Evolutionary conservation across 2,888 invertebrate species (phyloP), one percentile per base, ranked within the genome.

Genomic region (Chymomyza caudatula): DNA sequence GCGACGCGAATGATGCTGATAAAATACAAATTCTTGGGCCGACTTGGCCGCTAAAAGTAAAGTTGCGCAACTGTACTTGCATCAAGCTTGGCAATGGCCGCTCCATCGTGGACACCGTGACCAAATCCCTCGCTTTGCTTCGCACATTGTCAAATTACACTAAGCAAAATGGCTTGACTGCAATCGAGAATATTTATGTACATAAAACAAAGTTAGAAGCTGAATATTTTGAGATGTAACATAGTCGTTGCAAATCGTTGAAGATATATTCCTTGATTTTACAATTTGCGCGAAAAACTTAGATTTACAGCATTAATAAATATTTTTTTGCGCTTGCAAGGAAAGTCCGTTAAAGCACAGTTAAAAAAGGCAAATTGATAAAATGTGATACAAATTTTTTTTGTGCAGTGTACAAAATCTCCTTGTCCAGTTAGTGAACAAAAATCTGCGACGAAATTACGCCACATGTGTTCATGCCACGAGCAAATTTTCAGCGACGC

Each of bases 401-500:
- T n/a, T n/a, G n/a, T 22, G 19, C 69, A 77, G 83, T 83, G 87
- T 71, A 85, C 22, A 61, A 70, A 85, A 75, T 85, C 80, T 80
- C 64, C 80, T 81, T 87, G 86, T 79, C 86, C 87, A 81, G 86
- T 80, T 86, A 78, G 83, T 73, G 86, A 78, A 78, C 78, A 73
- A 85, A 82, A 86, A 85, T 82, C 83, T 86, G 85, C 86, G 80
- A 87, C 85, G 83, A 86, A 87, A 86, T 86, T 82, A 83, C 87
- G 80, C 87, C 87, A 86, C 87, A 85, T 87, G 86, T 86, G 87
- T 78, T 83, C 83, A 77, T 82, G 87, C 85, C 85, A 86, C 75
- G 83, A 85, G 85, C 83, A 86, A 83, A 79, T 85, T 87, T 79
- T 80, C 75, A 87, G 86, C 87, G 84, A 73, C 82, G 82, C 84